Evolutionary conservation across 2,113 vertebrate genomes (phyloP), one percentile per base, ranked within the genome.

Genomic region (Podarcis muralis): DNA sequence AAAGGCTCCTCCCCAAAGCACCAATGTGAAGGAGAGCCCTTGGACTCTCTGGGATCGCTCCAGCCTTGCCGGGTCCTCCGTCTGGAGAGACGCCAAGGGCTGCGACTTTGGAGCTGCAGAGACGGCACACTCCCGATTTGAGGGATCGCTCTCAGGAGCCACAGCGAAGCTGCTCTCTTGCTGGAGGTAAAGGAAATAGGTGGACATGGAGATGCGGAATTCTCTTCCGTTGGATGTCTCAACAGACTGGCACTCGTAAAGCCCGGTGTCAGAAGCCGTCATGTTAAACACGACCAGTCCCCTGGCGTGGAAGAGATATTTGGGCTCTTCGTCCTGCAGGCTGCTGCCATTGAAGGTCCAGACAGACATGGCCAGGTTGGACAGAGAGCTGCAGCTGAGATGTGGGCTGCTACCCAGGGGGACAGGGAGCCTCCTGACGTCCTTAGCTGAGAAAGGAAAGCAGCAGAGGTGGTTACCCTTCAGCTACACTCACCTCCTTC

Each of bases 271-370:
- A 0, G 91, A 89, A 13, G 43, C n/a, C 0, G 95, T 94, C 53
- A 95, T 82, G 0, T 94, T 94, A 57, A 97, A 90, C 62, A 97
- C 88, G 53, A 96, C 90, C 43, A 97, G 91, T 32, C 95, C 96
- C 16, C 91, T 89, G 0, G 62, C 90, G 76, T 92, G 96, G 85
- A 96, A 89, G 84, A 95, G 94, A 75, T 96, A 95, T 76, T 96
- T 97, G 5, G 88, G 59, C 84, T 92, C 83, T 32, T 95, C 68
- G 0, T 37, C 81, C 27, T 0, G 80, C 35, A 93, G 75, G 57
- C 35, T 76, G 89, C 77, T 97, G 90, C 93, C 92, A 0, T 92
- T 91, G 4, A 97, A 95, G 12, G 53, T 88, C 97, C 97, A 97
- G 62, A 74, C 43, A 2, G 95, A 59, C 18, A 90, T 84, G 0